phyloP scores from a whole-genome alignment of 2,113 vertebrate species.

The Scartelaos histophorus region DNA sequence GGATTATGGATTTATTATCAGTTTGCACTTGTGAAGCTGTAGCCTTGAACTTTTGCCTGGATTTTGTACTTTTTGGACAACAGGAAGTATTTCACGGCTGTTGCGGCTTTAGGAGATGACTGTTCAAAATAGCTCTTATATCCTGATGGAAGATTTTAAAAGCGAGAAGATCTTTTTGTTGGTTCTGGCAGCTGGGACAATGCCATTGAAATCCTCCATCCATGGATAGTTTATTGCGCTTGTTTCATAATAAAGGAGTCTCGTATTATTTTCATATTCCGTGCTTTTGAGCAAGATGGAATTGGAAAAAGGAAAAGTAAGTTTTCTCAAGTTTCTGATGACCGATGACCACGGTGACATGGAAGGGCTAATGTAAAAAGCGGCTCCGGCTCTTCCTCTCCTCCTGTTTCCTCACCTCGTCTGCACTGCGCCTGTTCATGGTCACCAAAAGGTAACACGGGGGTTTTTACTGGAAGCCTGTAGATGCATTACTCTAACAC shows the following conservation, averaged over 20 bases:
- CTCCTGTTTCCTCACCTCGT: conserved; percentile 34
- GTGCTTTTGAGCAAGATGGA: conserved; percentile 19
- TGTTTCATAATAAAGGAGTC: conserved; percentile 43
- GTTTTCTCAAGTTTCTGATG: conserved; percentile 63
- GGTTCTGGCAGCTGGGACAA: conserved; percentile 37
- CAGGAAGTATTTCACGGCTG: conserved; percentile 51
- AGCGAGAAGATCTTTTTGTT: conserved; percentile 42
- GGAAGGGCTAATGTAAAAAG: conserved; percentile 64
- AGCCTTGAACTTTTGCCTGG: conserved; percentile 10
- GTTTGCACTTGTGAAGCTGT: conserved; percentile 15
- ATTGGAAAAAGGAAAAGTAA: conserved; percentile 50
- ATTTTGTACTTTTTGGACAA: conserved; percentile 22
- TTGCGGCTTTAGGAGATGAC: conserved; percentile 34
- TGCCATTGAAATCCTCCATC: conserved; percentile 56
- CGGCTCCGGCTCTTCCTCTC: conserved; percentile 32
- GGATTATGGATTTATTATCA: conserved; percentile 7
- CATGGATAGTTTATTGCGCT: conserved; percentile 52
- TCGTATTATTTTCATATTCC: conserved; percentile 33
- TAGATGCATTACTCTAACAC: conserved; percentile 16
- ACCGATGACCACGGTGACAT: conserved; percentile 62
- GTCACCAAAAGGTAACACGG: conserved; percentile 35
- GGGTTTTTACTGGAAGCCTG: conserved; percentile 13
- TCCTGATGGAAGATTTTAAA: conserved; percentile 43
- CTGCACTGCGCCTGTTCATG: conserved; percentile 38
- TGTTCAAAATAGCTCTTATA: conserved; percentile 34